Evolutionary conservation across 2,113 vertebrate species (phyloP), one percentile per base, ranked within the genome.

Genomic region (Galemys pyrenaicus): DNA sequence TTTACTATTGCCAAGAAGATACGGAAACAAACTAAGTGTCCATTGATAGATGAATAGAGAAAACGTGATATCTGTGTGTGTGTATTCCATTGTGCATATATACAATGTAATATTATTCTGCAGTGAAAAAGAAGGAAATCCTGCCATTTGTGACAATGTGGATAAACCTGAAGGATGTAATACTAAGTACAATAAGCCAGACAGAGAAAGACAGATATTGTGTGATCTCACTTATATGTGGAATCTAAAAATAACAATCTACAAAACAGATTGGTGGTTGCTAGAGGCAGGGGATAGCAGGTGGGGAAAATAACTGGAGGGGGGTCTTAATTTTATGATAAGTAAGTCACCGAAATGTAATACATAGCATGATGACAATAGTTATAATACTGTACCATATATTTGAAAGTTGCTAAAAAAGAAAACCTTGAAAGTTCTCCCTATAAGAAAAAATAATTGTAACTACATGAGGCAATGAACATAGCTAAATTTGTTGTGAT

Each of bases 281-380:
- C 39, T 58, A 67, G 20, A 68, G 10, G 6, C 24, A 2, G 13
- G 60, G 6, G 5, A 35, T 6, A 12, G 54, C 35, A 58, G 1
- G 1, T 26, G 56, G 22, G 32, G 22, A 19, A 28, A 35, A 37
- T 15, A 20, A 8, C 1, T 10, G 26, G 67, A 58, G 32, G 32
- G 37, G 2, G 49, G 13, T 51, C 49, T 51, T 51, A 51, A 51
- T 51, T 51, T 2, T 15, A 60, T 24, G 58, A 58, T 58, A 58
- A 12, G 16, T 46, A 26, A 35, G 9, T 65, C 51, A 37, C 9
- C 39, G 70, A 49, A 20, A 39, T 22, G 20, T 71, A 13, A 35
- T 1, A 0, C 51, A 15, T 10, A 78, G 26, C 44, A 20, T 44
- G 12, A 58, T 1, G 2, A 51, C n/a, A 6, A 1, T 3, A 39